Percentiles rank a stretch among this genome's conserved stretches.
Evolutionary conservation across 2,888 invertebrate species (phyloP).

Genomic region (Amaurobius ferox): DNA sequence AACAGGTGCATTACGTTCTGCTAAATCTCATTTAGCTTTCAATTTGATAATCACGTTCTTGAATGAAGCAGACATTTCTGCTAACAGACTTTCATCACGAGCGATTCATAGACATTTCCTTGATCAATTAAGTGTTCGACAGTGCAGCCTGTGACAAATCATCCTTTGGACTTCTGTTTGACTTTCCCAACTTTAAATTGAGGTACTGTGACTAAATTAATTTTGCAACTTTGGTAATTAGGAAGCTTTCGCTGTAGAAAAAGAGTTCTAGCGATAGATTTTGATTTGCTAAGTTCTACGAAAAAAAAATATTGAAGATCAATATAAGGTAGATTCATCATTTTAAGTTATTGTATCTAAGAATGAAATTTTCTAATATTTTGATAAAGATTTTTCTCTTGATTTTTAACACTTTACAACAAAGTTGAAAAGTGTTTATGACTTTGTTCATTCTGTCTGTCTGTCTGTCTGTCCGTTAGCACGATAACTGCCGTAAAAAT

Average conservation of each 20-base stretch:
- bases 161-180: slow-evolving; percentile 12
- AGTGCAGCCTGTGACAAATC: slow-evolving; percentile 2
- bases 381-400: too few relatives aligned
- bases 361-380: too few relatives aligned
- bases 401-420: too few relatives aligned
- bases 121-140: neutral
- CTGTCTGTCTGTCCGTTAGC: too few relatives aligned
- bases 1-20: neutral
- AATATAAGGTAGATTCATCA: too few relatives aligned
- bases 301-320: too few relatives aligned
- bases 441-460: too few relatives aligned
- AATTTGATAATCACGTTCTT: neutral
- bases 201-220: neutral
- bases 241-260: neutral
- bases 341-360: too few relatives aligned
- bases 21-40: neutral
- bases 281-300: too few relatives aligned
- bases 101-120: neutral
- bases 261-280: neutral
- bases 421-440: too few relatives aligned
- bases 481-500: too few relatives aligned
- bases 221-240: neutral
- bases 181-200: neutral
- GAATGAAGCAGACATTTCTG: neutral
- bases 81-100: neutral